Percentiles rank a stretch among this genome's conserved stretches.
Conservation (phyloP, 1,140 invertebrate genomes). For the Halictus rubicundus region DNA sequence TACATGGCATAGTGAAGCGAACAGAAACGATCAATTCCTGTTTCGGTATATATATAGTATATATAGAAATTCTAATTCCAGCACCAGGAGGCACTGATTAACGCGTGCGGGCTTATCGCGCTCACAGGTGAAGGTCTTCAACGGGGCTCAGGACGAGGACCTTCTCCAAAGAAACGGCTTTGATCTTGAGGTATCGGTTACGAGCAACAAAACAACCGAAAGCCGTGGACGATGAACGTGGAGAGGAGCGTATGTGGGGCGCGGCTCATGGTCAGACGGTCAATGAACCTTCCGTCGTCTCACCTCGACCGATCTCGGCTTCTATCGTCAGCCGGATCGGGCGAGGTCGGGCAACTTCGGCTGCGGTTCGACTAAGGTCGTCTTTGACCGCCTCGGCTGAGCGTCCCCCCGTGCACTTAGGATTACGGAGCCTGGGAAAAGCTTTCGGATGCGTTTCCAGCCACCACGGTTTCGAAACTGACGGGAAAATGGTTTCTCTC, state of each 20-base stretch:
- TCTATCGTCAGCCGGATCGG: slow-evolving; percentile 45
- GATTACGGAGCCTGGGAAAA: slow-evolving; percentile 4
- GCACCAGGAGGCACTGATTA: slow-evolving; percentile 19
- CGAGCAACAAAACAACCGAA: slow-evolving; percentile 64
- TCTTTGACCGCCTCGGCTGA: slow-evolving; percentile 44
- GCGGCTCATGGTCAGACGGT: slow-evolving; percentile 78
- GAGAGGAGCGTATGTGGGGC: slow-evolving; percentile 68
- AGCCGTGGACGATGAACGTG: slow-evolving; percentile 46
- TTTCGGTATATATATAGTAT: slow-evolving; percentile 10
- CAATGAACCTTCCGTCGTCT: slow-evolving; percentile 69
- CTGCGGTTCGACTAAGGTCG: slow-evolving; percentile 53
- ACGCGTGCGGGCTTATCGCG: slow-evolving; percentile 36
- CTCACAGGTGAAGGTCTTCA: slow-evolving; percentile 53
- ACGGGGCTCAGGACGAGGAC: slow-evolving; percentile 54
- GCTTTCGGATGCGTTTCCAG: slow-evolving; percentile 14
- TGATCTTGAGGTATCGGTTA: slow-evolving; percentile 63
- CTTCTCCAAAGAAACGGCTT: slow-evolving; percentile 60
- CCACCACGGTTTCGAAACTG: neutral
- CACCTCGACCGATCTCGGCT: slow-evolving; percentile 59
- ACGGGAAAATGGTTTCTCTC: slow-evolving; percentile 4
- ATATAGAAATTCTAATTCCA: slow-evolving; percentile 2
- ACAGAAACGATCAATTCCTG: neutral
- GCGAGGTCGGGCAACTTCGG: slow-evolving; percentile 65
- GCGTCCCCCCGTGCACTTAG: slow-evolving; percentile 30
- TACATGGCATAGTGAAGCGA: neutral